Evolutionary conservation across 2,888 invertebrate species (phyloP).

Genomic region (Hyalella azteca): DNA sequence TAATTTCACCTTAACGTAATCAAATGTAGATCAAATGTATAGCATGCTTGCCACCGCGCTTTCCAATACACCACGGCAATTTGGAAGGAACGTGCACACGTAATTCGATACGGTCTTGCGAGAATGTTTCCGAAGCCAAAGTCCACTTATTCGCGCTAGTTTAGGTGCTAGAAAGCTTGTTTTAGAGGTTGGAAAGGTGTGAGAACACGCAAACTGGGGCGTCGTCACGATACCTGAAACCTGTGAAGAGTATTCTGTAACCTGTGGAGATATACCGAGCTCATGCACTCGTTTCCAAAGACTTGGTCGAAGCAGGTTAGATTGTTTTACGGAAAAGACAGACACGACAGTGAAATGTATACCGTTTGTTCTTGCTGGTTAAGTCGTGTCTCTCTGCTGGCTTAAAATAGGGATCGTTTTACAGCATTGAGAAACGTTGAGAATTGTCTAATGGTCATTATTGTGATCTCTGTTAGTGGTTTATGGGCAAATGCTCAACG

Average conservation of each 20-base stretch:
- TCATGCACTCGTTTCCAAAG: not conserved
- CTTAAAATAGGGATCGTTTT: not conserved
- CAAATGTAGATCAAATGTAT: too few species aligned
- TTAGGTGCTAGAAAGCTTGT: slow-evolving; percentile 30
- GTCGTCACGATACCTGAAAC: not conserved
- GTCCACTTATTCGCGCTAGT: slow-evolving; percentile 10
- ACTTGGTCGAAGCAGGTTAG: not conserved
- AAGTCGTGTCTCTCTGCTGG: not conserved
- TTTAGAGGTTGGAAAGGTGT: slow-evolving; percentile 25
- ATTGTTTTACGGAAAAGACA: not conserved
- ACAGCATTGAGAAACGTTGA: not conserved
- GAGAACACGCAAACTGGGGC: slow-evolving; percentile 31
- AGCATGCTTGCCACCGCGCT: too few species aligned
- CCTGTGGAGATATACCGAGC: not conserved
- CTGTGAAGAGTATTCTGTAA: not conserved
- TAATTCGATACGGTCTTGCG: not conserved
- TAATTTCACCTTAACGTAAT: too few species aligned
- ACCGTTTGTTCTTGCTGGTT: not conserved
- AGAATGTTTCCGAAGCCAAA: not conserved
- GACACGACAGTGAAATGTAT: not conserved
- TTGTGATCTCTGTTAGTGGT: too few species aligned
- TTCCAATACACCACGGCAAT: not conserved
- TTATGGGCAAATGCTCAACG: too few species aligned
- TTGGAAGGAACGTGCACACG: not conserved
- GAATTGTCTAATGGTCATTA: too few species aligned